Evolutionary conservation across 2,888 invertebrate genomes (phyloP).

Genomic region (Laspeyria flexula): DNA sequence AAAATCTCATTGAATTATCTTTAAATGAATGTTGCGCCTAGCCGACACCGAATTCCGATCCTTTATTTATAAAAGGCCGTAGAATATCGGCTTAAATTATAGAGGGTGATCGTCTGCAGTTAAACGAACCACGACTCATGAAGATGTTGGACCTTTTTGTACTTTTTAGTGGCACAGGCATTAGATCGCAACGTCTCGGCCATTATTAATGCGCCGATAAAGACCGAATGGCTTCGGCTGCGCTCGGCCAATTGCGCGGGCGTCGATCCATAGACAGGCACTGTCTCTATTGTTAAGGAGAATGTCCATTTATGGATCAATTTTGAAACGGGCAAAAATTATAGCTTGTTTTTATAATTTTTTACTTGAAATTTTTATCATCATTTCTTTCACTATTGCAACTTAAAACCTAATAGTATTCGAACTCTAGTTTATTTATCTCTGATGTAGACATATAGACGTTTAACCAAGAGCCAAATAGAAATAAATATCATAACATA

Average conservation of each 20-base stretch:
- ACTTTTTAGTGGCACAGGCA: constrained; percentile 42
- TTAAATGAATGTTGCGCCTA: constrained; percentile 26
- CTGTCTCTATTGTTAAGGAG: too few species aligned
- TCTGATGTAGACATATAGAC: too few species aligned
- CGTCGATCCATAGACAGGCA: constrained; percentile 39
- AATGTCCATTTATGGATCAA: too few species aligned
- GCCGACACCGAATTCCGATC: constrained; percentile 44
- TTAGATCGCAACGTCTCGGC: constrained; percentile 46
- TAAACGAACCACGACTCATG: constrained; percentile 60
- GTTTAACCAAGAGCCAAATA: too few species aligned
- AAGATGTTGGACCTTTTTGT: constrained; percentile 57
- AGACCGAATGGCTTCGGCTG: constrained; percentile 44
- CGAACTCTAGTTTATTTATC: too few species aligned
- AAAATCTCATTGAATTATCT: constrained; percentile 28
- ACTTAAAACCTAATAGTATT: too few species aligned
- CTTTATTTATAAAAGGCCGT: constrained; percentile 51
- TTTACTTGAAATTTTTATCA: too few species aligned
- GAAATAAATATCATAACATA: too few species aligned
- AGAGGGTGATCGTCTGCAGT: constrained; percentile 52
- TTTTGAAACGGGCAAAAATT: too few species aligned
- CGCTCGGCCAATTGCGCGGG: constrained; percentile 44
- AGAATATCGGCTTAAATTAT: constrained; percentile 54
- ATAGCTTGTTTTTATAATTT: too few species aligned
- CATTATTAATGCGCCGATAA: constrained; percentile 55
- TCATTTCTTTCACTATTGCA: constrained; percentile 34